Conservation (phyloP, 2,888 invertebrate species). For the Tipula confusa region DNA sequence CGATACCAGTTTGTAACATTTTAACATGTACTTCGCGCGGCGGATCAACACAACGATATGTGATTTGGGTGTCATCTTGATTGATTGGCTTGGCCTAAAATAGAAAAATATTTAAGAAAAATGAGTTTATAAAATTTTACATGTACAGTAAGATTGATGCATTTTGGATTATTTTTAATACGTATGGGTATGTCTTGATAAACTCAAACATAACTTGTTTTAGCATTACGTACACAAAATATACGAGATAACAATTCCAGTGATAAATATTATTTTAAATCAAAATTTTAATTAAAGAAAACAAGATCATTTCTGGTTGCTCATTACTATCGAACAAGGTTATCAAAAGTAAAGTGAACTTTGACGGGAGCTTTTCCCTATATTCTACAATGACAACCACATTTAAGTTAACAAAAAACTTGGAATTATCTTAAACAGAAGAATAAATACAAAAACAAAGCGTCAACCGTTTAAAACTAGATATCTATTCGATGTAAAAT, state of each 20-base stretch:
- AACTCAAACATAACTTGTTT: too few species aligned
- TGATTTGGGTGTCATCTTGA: conserved; percentile 61
- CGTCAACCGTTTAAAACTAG: background rate
- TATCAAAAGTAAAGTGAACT: background rate
- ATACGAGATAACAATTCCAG: too few species aligned
- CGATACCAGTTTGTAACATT: conserved; percentile 70
- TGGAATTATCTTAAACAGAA: background rate
- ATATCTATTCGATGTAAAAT: background rate
- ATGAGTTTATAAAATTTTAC: too few species aligned
- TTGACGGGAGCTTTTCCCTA: background rate
- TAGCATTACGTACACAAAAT: too few species aligned
- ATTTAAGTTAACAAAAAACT: background rate
- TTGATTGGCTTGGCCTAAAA: conserved; percentile 66
- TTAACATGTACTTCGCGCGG: conserved; percentile 68
- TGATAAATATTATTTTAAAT: too few species aligned
- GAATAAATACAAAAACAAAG: background rate
- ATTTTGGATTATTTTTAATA: too few species aligned
- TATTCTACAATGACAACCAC: background rate
- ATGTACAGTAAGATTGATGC: too few species aligned
- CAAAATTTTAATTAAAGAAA: too few species aligned
- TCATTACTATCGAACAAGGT: background rate
- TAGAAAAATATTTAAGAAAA: background rate
- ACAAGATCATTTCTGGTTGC: background rate
- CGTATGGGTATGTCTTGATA: too few species aligned
- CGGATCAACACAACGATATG: conserved; percentile 66